phyloP scores from a whole-genome alignment of 2,888 invertebrate species.

The Limenitis camilla region DNA sequence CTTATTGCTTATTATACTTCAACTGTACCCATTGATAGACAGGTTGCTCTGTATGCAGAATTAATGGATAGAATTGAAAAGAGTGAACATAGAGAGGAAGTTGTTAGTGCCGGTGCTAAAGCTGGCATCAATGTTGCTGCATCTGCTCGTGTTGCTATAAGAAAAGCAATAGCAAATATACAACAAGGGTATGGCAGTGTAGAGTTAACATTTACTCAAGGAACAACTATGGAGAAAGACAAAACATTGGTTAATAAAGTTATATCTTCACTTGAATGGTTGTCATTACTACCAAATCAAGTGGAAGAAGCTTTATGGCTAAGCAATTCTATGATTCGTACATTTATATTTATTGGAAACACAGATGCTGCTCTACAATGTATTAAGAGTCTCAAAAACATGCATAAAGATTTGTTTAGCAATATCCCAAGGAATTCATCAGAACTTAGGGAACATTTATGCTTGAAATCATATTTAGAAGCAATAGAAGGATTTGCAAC shows the following conservation, averaged over 20 bases:
- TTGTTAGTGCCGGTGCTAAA: slow-evolving; percentile 80
- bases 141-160: slow-evolving; percentile 89
- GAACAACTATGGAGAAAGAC: slow-evolving; percentile 76
- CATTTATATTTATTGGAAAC: slow-evolving; percentile 87
- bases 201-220: slow-evolving; percentile 76
- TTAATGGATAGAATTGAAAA: slow-evolving; percentile 80
- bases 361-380: slow-evolving; percentile 86
- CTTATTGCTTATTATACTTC: slow-evolving; percentile 91
- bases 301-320: slow-evolving; percentile 87
- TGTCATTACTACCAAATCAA: slow-evolving; percentile 85
- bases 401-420: slow-evolving; percentile 54
- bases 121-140: slow-evolving; percentile 88
- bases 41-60: slow-evolving; percentile 77
- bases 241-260: slow-evolving; percentile 58
- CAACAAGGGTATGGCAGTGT: slow-evolving; percentile 64
- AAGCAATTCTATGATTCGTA: slow-evolving; percentile 90
- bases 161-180: slow-evolving; percentile 75
- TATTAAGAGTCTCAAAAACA: slow-evolving; percentile 60
- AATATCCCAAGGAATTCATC: slow-evolving; percentile 57
- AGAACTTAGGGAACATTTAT: slow-evolving; percentile 86
- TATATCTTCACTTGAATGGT: slow-evolving; percentile 85
- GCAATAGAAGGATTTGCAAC: slow-evolving; percentile 91
- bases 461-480: slow-evolving; percentile 89
- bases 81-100: slow-evolving; percentile 77
- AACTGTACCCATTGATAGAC: slow-evolving; percentile 76